Evolutionary conservation across 2,888 invertebrate species (phyloP), one percentile per base, ranked within the genome.

Genomic region (Mycogona germanica): DNA sequence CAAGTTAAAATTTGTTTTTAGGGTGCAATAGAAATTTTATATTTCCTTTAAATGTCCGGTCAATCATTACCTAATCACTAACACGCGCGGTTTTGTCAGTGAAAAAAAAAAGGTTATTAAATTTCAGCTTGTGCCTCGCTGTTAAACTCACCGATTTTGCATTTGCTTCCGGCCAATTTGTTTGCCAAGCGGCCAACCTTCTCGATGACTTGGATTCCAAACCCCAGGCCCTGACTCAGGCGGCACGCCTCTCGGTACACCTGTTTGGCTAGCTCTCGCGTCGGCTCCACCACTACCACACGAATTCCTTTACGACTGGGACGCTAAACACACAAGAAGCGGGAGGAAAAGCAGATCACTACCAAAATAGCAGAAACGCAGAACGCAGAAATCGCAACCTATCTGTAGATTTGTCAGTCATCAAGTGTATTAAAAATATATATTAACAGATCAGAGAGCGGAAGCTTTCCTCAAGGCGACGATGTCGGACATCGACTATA

Each of bases 231-330:
- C 19, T 84, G 83, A 1, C 85, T 79, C 5, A 95, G 69, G 52
- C 83, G 75, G 1, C 81, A 63, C 58, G 85, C 88, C 69, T 91
- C 91, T 30, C 83, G 63, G 65, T 82, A 80, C 40, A 86, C 95
- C 76, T 97, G 96, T 62, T 84, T 83, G 0, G 95, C 92, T 47
- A 97, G 74, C 71, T 97, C 96, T 60, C 95, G 75, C 0, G 97
- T 96, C 5, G 97, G 97, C 62, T 89, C 86, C 12, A 97, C 74
- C 44, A 97, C 78, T 2, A 97, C 72, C 7, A 92, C 91, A 58
- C 95, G 74, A 51, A 88, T 79, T 81, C 60, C 75, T 73, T 0
- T 84, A 86, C 38, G 76, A 61, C 59, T 60, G 19, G 52, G 38
- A 54, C 41, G 17, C 26, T 26, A 52, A 14, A 19, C n/a, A 19